A percentile compares a stretch with the other conserved stretches of the same genome.
Evolutionary conservation across 2,797 vertebrate genomes (phyloP).

Genomic region (Propithecus perrieri): DNA sequence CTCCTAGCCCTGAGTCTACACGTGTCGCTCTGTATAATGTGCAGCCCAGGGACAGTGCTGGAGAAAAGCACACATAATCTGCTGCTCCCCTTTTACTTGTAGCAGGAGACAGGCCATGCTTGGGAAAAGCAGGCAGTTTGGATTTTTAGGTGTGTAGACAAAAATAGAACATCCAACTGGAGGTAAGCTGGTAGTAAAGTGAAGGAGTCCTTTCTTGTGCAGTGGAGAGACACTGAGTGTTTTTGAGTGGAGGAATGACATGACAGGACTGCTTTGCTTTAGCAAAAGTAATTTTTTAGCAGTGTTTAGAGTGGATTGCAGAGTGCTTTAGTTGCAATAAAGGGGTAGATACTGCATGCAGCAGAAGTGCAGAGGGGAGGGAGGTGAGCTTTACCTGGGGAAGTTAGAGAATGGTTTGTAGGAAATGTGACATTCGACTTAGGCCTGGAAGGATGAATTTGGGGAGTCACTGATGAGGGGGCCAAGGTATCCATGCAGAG

Average conservation of each 20-base stretch:
- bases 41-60: neutral
- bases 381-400: neutral
- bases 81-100: neutral
- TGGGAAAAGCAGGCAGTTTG: neutral
- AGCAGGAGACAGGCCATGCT: neutral
- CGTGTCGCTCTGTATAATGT: neutral
- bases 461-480: neutral
- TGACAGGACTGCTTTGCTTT: neutral
- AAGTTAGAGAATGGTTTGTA: constrained; percentile 4
- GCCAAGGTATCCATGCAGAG: neutral
- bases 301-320: neutral
- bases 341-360: neutral
- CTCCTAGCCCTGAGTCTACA: neutral
- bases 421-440: neutral
- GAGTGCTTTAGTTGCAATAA: neutral
- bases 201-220: neutral
- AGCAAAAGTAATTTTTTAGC: neutral
- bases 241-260: neutral
- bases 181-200: neutral
- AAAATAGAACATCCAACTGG: neutral
- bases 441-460: neutral
- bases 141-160: neutral
- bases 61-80: neutral
- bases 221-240: neutral
- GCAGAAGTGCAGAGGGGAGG: neutral